Evolutionary conservation across 2,888 invertebrate species (phyloP), one percentile per base, ranked within the genome.

Genomic region (Pyrgus malvae): DNA sequence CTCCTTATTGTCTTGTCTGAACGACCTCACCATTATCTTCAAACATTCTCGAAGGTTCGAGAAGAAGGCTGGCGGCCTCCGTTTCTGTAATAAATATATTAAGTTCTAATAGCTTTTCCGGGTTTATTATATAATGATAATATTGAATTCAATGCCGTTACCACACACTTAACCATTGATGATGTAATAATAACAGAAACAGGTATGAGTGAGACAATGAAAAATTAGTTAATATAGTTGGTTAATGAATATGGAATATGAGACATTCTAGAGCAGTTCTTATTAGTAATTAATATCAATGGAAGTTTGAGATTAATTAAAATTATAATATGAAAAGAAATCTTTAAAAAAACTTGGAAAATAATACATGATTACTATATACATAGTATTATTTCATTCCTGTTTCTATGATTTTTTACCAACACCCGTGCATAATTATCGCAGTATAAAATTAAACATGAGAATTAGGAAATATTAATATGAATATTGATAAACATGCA

Each of bases 21-120:
- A 98, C 63, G 97, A 98, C 42, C 95, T 94, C 51, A 96, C 93
- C 91, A 99, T 94, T 35, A 97, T 93, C 65, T 94, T 93, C 37
- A 98, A 88, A 31, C 98, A 97, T 67, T 96, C 95, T 68, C 95
- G 95, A 55, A 99, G 92, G 74, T 98, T 96, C 56, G 95, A 94
- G 80, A 98, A 99, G 81, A 98, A 98, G n/a, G 95, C 92, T 11
- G 97, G 95, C 1, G 97, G 96, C 57, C 97, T 93, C 64, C 97
- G 93, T 93, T 97, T 96, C 94, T 96, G 89, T 53, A 91, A 90
- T 62, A 0, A 31, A 38, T 9, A 17, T 14, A n/a, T 27, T 1
- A 14, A 25, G 17, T 37, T 17, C 14, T 14, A 14, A 0, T 17
- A n/a, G 8, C 3, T 4, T 23, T 23, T 23, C 6, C 6, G 23